phyloP scores from a whole-genome alignment of 2,888 invertebrate genomes.

The Torymus tubicola region DNA sequence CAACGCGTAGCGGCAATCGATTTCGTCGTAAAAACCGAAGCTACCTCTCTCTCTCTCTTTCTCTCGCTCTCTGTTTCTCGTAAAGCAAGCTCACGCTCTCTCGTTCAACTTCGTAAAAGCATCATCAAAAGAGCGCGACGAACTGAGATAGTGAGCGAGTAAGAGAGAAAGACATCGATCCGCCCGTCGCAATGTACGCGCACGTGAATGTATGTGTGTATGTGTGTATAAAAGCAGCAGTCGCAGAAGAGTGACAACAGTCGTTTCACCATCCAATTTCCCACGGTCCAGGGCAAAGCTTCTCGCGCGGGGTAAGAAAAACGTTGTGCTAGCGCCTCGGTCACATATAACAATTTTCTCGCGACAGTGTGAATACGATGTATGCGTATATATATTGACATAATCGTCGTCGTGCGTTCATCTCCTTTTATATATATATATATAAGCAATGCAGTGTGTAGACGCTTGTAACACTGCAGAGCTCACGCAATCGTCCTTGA shows the following conservation, averaged over 20 bases:
- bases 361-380: not conserved
- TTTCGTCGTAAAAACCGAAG: conserved; percentile 39
- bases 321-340: no score
- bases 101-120: conserved; percentile 37
- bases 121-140: not conserved
- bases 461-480: no score
- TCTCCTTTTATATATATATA: no score
- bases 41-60: no score
- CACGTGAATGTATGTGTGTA: no score
- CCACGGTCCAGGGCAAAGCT: not conserved
- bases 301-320: no score
- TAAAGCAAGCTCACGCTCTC: conserved; percentile 33
- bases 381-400: no score
- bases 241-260: not conserved
- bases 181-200: no score
- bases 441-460: no score
- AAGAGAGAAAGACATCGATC: conserved; percentile 3
- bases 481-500: no score
- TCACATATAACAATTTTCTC: not conserved
- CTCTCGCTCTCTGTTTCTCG: not conserved
- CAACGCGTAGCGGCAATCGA: conserved; percentile 15
- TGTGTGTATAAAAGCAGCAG: conserved; percentile 11
- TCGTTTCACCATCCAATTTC: conserved; percentile 8
- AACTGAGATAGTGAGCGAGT: not conserved
- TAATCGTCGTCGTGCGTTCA: no score